Base-by-base conservation (phyloP, 35 echinoderm and acorn worm species). In the Heliocidaris erythrogramma region DNA sequence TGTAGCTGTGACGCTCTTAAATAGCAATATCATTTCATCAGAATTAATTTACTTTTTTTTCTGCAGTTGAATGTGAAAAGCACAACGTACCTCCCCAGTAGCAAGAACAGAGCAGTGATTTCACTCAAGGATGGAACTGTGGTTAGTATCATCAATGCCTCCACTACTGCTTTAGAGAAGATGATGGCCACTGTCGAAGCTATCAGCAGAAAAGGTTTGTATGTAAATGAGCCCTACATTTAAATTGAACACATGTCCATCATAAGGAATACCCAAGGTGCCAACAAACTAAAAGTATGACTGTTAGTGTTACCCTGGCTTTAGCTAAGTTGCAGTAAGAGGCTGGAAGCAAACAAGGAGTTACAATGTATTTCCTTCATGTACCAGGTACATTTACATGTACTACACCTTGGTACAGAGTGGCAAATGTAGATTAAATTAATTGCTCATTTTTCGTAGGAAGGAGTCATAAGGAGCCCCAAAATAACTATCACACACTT, bases 51-150 rank as follows among this genome's bases (percentile, higher is more conserved):
- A 30, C 50, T 50, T 48, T 52, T 47, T 10, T 89, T 9, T 53
- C 32, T 48, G 48, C 49, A 48, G 49, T 52, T 59, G 31, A 92
- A 92, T 30, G 49, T 92, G 48, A 92, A 92, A 29, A 53, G 91
- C n/a, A 53, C 10, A 48, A 59, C 91, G 27, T 92, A 92, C 49
- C 17, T 30, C 27, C 48, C 31, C 31, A 92, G 16, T 30, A 92
- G 59, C 49, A 32, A 32, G 2, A 30, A 4, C 10, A 47, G 91
- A 31, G n/a, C 29, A 30, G 49, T 92, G 47, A 92, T 92, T 17
- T 32, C 49, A 30, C 91, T 92, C 48, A 92, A 92, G 49, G 91
- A 92, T 5, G 91, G 91, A 9, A 30, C 91, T 21, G 24, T 59
- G 14, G 49, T 92, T 5, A 12, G 50, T 30, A 92, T 92, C 91